phyloP scores from a whole-genome alignment of 1,140 invertebrate genomes.

The Pogonomyrmex californicus region DNA sequence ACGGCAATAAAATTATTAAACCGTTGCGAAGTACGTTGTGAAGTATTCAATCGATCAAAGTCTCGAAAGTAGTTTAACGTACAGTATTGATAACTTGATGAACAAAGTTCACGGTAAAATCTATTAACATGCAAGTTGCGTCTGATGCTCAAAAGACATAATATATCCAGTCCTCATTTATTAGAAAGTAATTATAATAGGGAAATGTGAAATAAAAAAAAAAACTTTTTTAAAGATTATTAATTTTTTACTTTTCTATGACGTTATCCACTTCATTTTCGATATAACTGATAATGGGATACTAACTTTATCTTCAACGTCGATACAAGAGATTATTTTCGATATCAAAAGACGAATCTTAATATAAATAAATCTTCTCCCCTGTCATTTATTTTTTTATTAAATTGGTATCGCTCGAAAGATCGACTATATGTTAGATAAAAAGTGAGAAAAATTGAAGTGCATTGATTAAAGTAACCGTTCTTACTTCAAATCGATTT shows the following conservation, averaged over 20 bases:
- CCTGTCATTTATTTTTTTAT: constrained; percentile 35
- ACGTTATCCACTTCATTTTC: neutral
- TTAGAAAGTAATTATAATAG: neutral
- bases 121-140: neutral
- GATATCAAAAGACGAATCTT: constrained; percentile 23
- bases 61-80: constrained; percentile 1
- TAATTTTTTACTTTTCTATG: neutral
- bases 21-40: neutral
- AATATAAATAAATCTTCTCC: neutral
- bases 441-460: constrained; percentile 32
- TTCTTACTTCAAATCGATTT: neutral
- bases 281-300: neutral
- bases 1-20: neutral
- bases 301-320: neutral
- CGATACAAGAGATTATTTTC: constrained; percentile 8
- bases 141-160: neutral
- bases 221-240: neutral
- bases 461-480: neutral
- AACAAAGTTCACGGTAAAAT: constrained; percentile 30
- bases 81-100: neutral
- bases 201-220: neutral
- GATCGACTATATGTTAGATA: constrained; percentile 11
- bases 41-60: constrained; percentile 13
- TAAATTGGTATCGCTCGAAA: neutral
- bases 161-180: neutral